These are phyloP conservation scores for Drosophila sturtevanti DNA, from an alignment of 1,140 invertebrate genomes.

Conservation along the genomic window DNA sequence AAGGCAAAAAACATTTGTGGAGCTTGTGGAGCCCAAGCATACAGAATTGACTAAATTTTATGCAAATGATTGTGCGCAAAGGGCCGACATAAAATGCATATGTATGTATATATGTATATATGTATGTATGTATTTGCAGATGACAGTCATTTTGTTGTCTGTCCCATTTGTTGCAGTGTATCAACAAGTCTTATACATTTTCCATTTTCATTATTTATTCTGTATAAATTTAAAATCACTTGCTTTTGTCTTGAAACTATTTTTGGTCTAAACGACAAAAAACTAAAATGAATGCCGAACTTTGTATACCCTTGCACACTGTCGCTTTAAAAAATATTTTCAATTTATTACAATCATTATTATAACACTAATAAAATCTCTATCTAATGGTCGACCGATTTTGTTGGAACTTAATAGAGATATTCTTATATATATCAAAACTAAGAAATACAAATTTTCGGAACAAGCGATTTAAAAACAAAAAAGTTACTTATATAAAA, in stretches of 20 bases:
- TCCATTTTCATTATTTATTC: background rate
- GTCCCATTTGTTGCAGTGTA: conserved; percentile 3
- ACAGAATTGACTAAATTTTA: conserved; percentile 3
- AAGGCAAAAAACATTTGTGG: background rate
- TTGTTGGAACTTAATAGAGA: too few species aligned
- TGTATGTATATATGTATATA: background rate
- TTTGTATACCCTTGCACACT: too few species aligned
- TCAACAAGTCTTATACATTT: background rate
- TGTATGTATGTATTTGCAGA: background rate
- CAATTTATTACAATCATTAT: too few species aligned
- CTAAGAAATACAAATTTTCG: too few species aligned
- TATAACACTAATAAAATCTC: too few species aligned
- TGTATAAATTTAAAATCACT: background rate
- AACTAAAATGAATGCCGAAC: too few species aligned
- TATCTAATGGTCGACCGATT: too few species aligned
- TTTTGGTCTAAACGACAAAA: background rate
- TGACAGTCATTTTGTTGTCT: background rate
- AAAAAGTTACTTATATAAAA: too few species aligned
- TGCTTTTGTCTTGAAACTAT: background rate
- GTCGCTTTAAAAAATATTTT: too few species aligned
- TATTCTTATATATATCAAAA: too few species aligned
- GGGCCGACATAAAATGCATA: conserved; percentile 1
- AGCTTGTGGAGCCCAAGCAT: too few species aligned
- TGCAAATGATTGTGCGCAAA: background rate
- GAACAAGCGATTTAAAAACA: too few species aligned